A percentile compares a stretch with the other conserved stretches of the same genome.
These are phyloP conservation scores for Etheostoma spectabile DNA, from an alignment of 2,113 vertebrate genomes.

Conservation along the genomic window DNA sequence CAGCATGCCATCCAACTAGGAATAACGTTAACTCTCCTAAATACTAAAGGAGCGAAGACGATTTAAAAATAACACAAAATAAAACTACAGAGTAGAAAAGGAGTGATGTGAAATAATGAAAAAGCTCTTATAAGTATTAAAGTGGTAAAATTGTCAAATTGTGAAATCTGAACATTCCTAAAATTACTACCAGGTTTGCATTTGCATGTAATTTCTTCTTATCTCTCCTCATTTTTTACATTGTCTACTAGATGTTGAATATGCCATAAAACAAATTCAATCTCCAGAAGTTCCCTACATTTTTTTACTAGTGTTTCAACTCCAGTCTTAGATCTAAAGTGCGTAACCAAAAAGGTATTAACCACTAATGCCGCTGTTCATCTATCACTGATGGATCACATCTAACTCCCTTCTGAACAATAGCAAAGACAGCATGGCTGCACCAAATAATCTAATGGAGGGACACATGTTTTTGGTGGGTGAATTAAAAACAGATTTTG, in stretches of 20 bases:
- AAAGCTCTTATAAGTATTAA: no score
- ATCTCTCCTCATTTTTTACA: background rate
- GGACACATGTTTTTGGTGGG: background rate
- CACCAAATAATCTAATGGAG: conserved; percentile 7
- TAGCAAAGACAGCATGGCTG: background rate
- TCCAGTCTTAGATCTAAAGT: background rate
- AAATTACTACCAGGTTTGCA: background rate
- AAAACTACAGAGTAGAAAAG: background rate
- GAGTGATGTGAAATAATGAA: background rate
- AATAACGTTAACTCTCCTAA: background rate
- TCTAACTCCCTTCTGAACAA: background rate
- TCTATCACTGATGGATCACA: background rate
- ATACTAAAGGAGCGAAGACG: background rate
- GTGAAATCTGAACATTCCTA: background rate
- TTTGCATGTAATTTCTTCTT: background rate
- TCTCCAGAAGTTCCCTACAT: background rate
- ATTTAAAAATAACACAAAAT: background rate
- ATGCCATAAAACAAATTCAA: background rate
- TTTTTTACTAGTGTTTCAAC: background rate
- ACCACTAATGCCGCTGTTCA: background rate
- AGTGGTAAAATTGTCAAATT: background rate
- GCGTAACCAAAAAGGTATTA: background rate
- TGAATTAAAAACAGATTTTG: conserved; percentile 30
- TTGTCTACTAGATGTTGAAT: background rate
- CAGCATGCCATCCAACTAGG: background rate